Percentiles rank a stretch among this genome's conserved stretches.
phyloP scores from a whole-genome alignment of 2,113 vertebrate species.

The Crotalus tigris region DNA sequence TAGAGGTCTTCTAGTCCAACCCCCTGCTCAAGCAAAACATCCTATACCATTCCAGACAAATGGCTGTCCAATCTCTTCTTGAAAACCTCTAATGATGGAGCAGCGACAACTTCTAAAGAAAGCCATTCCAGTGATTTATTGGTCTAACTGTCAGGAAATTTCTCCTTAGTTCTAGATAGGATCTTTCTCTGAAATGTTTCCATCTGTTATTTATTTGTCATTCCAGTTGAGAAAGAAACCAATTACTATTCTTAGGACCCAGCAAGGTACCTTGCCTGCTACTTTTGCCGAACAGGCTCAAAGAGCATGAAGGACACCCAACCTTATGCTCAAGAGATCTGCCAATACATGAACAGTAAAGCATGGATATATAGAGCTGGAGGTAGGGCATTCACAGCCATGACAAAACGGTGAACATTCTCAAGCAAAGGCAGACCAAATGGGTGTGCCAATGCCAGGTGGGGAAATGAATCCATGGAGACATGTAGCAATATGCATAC shows the following conservation, averaged over 20 bases:
- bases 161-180: neutral
- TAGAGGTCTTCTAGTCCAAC: neutral
- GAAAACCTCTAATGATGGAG: neutral
- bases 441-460: neutral
- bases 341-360: neutral
- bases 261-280: neutral
- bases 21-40: neutral
- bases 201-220: neutral
- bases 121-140: neutral
- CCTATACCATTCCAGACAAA: neutral
- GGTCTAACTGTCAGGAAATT: neutral
- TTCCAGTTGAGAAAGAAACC: neutral
- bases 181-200: neutral
- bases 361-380: neutral
- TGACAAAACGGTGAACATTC: neutral
- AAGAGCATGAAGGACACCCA: neutral
- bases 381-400: neutral
- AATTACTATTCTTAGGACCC: neutral
- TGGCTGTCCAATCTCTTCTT: neutral
- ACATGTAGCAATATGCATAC: neutral
- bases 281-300: neutral
- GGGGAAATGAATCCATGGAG: slow-evolving; percentile 46
- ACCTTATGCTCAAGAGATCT: neutral
- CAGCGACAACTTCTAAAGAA: neutral
- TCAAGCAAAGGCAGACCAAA: neutral